Conservation (phyloP, 2,888 invertebrate genomes). For the Melolontha melolontha region DNA sequence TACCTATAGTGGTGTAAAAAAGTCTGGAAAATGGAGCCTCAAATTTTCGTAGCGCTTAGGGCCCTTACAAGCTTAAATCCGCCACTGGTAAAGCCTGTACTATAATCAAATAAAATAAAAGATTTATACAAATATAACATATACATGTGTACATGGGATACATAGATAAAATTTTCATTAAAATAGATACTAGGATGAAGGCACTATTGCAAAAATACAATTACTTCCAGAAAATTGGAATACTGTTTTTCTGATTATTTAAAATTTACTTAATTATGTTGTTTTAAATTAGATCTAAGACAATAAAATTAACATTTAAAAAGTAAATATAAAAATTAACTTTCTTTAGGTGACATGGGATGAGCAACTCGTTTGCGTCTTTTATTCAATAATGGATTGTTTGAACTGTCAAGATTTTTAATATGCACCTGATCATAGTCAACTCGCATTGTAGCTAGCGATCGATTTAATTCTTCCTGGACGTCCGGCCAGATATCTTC, state of each 20-base stretch:
- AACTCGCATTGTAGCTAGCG: conserved; percentile 97
- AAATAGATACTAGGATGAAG: conserved; percentile 11
- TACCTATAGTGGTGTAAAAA: too few species aligned
- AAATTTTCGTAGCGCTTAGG: too few species aligned
- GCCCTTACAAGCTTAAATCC: too few species aligned
- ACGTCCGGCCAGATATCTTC: conserved; percentile 97
- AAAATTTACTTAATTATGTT: conserved; percentile 22
- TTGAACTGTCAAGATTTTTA: conserved; percentile 92
- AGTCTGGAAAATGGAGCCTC: too few species aligned
- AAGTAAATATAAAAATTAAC: conserved; percentile 42
- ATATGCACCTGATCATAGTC: conserved; percentile 97
- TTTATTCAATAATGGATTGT: conserved; percentile 92
- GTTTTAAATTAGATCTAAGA: conserved; percentile 35
- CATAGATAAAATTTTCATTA: background rate
- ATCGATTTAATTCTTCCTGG: conserved; percentile 98
- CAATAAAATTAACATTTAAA: conserved; percentile 30
- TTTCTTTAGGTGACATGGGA: conserved; percentile 45
- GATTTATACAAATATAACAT: too few species aligned
- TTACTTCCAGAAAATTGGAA: conserved; percentile 40
- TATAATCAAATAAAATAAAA: too few species aligned
- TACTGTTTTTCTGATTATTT: conserved; percentile 30
- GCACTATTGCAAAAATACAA: conserved; percentile 31
- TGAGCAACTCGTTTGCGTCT: conserved; percentile 69
- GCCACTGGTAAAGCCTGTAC: too few species aligned
- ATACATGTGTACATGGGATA: too few species aligned